Evolutionary conservation across 2,113 vertebrate genomes (phyloP).

Genomic region (Rhegmatorhina hoffmannsi): DNA sequence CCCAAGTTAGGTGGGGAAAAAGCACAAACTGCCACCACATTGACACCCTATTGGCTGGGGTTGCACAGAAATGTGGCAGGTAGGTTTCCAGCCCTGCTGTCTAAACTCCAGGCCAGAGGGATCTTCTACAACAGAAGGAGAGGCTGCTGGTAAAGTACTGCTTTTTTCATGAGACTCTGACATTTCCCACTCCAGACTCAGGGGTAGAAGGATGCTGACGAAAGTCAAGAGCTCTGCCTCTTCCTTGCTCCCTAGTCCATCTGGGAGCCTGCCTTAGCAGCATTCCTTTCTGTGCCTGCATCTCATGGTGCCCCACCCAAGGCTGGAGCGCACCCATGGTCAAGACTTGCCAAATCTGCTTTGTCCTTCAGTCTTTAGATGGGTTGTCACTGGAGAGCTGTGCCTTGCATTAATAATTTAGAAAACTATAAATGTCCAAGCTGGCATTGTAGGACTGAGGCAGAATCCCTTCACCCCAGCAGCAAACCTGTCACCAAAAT

Average conservation of each 20-base stretch:
- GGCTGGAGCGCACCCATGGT: background rate
- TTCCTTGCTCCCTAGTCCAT: background rate
- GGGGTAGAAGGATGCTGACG: background rate
- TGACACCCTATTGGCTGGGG: background rate
- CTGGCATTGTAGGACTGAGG: background rate
- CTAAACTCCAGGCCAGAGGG: background rate
- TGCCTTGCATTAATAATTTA: background rate
- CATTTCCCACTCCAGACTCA: background rate
- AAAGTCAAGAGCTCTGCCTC: background rate
- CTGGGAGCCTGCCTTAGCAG: background rate
- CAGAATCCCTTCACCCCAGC: fast-evolving
- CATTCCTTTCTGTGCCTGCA: no score
- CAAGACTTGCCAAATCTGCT: background rate
- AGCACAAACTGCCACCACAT: fast-evolving
- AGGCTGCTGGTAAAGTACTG: background rate
- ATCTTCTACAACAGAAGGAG: background rate
- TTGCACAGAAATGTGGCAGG: background rate
- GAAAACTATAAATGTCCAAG: background rate
- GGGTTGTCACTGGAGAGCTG: background rate
- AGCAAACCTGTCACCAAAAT: background rate
- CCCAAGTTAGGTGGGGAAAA: background rate
- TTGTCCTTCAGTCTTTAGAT: background rate
- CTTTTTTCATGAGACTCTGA: fast-evolving
- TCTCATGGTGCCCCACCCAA: no score
- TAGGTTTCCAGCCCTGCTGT: background rate